Evolutionary conservation across 2,797 vertebrate species (phyloP).

Genomic region (Telmatherina bonti): DNA sequence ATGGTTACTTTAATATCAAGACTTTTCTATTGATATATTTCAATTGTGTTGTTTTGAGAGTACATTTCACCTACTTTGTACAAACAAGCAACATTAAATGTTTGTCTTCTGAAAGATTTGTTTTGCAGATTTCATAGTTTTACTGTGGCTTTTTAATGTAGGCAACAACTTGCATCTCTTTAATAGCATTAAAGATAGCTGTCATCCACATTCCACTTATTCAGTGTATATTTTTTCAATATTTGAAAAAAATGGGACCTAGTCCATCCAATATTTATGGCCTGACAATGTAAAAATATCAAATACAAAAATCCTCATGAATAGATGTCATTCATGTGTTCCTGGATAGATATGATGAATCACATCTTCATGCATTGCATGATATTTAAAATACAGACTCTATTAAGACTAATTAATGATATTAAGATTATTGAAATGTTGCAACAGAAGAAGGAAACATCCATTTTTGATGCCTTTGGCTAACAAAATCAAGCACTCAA

Average conservation of each 20-base stretch:
- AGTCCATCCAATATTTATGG: background rate
- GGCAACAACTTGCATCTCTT: background rate
- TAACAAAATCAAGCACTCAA: too few species aligned
- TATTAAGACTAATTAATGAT: too few species aligned
- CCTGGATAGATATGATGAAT: too few species aligned
- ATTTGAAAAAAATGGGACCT: too few species aligned
- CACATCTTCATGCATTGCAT: too few species aligned
- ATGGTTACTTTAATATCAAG: background rate
- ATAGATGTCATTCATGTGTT: too few species aligned
- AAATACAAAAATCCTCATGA: too few species aligned
- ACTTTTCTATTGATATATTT: background rate
- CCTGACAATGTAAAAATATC: background rate
- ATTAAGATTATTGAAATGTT: too few species aligned
- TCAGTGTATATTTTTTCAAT: background rate
- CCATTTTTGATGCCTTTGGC: too few species aligned
- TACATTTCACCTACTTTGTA: background rate
- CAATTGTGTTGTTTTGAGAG: background rate
- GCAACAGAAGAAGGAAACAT: too few species aligned
- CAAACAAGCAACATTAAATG: background rate
- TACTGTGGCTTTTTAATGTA: background rate
- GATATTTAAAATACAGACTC: too few species aligned
- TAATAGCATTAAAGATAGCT: too few species aligned
- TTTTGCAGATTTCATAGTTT: background rate
- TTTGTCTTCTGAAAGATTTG: background rate
- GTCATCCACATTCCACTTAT: background rate